A percentile compares a stretch with the other conserved stretches of the same genome.
These are phyloP conservation scores for Drosophila phalerata DNA, from an alignment of 2,888 invertebrate genomes.

Conservation along the genomic window DNA sequence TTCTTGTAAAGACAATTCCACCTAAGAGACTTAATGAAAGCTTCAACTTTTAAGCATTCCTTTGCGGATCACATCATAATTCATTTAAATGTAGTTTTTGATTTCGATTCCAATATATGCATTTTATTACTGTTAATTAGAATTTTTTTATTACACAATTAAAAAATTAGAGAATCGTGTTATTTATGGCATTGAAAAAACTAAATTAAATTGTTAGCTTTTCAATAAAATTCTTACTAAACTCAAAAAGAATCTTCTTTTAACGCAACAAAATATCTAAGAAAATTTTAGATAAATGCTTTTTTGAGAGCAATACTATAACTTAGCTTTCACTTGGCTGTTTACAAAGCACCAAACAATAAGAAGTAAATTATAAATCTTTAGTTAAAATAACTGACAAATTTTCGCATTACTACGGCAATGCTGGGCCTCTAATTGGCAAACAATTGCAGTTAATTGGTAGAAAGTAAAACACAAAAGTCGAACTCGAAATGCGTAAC, in stretches of 20 bases:
- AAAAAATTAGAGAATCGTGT: too few relatives aligned
- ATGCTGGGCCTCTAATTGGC: slow-evolving; percentile 54
- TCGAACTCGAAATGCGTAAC: slow-evolving; percentile 51
- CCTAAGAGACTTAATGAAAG: too few relatives aligned
- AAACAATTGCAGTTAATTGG: slow-evolving; percentile 72
- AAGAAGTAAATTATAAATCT: slow-evolving; percentile 67
- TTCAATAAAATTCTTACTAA: background rate
- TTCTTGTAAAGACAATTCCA: too few relatives aligned
- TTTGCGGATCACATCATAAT: too few relatives aligned
- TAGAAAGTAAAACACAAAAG: slow-evolving; percentile 72
- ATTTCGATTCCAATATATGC: too few relatives aligned
- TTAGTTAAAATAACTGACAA: slow-evolving; percentile 73
- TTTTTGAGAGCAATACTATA: background rate
- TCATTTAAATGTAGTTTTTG: too few relatives aligned
- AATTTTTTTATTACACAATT: too few relatives aligned
- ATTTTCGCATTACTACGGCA: slow-evolving; percentile 17
- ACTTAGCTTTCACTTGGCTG: slow-evolving; percentile 58
- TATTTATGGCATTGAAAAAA: too few relatives aligned
- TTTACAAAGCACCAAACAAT: slow-evolving; percentile 45
- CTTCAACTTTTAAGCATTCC: too few relatives aligned
- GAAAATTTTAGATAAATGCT: slow-evolving; percentile 18
- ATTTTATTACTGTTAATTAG: too few relatives aligned
- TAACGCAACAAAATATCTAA: background rate
- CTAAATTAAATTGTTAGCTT: background rate
- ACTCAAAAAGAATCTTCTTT: background rate